Evolutionary conservation across 2,797 vertebrate species (phyloP).

Genomic region (Sebastes ruberrimus): DNA sequence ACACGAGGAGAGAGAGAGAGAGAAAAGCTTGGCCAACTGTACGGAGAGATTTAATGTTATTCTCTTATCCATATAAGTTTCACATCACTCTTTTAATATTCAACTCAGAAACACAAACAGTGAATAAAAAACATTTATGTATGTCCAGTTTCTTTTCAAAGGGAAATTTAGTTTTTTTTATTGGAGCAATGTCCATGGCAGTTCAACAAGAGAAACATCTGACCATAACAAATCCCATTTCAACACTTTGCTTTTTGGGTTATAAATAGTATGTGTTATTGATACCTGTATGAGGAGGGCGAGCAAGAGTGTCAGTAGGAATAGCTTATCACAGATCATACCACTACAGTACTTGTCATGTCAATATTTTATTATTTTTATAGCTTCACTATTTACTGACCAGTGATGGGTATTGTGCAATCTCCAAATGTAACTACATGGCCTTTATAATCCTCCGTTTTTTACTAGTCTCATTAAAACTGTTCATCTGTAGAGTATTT

Average conservation of each 20-base stretch:
- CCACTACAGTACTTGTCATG: not conserved
- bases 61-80: slow-evolving; percentile 33
- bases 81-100: slow-evolving; percentile 32
- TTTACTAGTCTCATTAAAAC: not conserved
- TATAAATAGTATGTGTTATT: not conserved
- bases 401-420: slow-evolving; percentile 2
- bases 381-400: not conserved
- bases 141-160: not conserved
- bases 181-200: not conserved
- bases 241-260: not conserved
- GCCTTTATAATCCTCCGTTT: not conserved
- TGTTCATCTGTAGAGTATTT: not conserved
- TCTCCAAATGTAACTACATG: not conserved
- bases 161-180: not conserved
- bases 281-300: not conserved
- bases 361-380: too few relatives aligned
- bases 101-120: slow-evolving; percentile 2
- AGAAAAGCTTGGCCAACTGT: slow-evolving; percentile 2
- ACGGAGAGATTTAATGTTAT: slow-evolving; percentile 36
- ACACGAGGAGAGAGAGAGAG: slow-evolving; percentile 33
- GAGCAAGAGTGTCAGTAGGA: not conserved
- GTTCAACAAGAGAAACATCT: not conserved
- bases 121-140: not conserved
- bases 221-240: not conserved
- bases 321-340: not conserved